Evolutionary conservation across 1,140 invertebrate species (phyloP), one percentile per base, ranked within the genome.

Genomic region (Ericerus pela): DNA sequence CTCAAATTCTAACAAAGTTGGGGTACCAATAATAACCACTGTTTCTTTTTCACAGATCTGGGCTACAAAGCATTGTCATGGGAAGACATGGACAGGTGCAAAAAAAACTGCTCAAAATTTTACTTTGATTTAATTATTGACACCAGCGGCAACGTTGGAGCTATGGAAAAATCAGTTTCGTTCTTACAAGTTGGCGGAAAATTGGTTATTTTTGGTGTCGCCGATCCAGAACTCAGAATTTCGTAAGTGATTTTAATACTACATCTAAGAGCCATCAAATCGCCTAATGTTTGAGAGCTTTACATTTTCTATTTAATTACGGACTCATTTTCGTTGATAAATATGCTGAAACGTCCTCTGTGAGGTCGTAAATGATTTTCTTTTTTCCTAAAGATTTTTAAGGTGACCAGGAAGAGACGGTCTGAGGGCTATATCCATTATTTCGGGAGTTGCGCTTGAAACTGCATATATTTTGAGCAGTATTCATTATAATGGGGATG

Each of bases 91-190:
- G 70, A 73, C 24, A 60, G 66, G 12, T 70, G 70, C 8, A 68
- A 71, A 31, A 59, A 67, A 12, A 43, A 20, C 18, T 59, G 61
- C 30, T 22, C 54, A 0, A 53, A 60, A 8, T 66, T 53, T 26
- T 62, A 67, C 0, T 80, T 76, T 60, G 78, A 83, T 62, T 65
- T 82, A 2, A 75, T 77, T 8, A 69, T 83, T 1, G 81, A 84
- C 60, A 82, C 80, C 58, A 82, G 80, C 64, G 81, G 81, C 26
- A 73, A 67, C 51, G 72, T 69, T 8, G 68, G 73, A 28, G 77
- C 76, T 1, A 74, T 78, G 36, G 74, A 78, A 62, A 64, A 69
- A 11, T 72, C 69, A 1, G 55, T 79, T 8, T 60, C 66, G 14
- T 59, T 73, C 3, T 58, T 80, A 20, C 63, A 67, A 14, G 61